These are phyloP conservation scores for Microplitis deprimator DNA, from an alignment of 2,888 invertebrate genomes.

Conservation along the genomic window DNA sequence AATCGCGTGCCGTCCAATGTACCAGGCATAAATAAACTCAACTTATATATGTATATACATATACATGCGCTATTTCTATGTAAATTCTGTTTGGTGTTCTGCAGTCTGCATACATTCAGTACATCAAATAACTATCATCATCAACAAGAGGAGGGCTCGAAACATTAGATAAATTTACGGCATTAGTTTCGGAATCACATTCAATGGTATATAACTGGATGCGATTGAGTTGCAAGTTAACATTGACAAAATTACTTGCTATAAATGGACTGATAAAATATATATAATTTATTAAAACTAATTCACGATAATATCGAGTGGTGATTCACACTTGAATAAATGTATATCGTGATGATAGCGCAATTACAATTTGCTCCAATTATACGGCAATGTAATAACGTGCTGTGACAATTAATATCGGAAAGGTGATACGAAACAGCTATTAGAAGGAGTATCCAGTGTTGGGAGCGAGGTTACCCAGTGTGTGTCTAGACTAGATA, in stretches of 20 bases:
- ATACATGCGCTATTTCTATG: conserved; percentile 52
- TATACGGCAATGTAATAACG: conserved; percentile 21
- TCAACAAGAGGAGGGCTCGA: background rate
- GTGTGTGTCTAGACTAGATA: conserved; percentile 48
- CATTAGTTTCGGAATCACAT: conserved; percentile 52
- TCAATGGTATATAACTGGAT: conserved; percentile 22
- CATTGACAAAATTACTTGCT: no score
- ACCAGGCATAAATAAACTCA: conserved; percentile 62
- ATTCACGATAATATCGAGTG: background rate
- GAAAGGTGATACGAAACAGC: conserved; percentile 12
- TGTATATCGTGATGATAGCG: background rate
- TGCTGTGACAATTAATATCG: conserved; percentile 27
- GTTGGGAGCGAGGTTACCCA: background rate
- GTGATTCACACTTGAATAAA: no score
- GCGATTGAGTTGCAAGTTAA: no score
- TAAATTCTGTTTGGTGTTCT: conserved; percentile 1
- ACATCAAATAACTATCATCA: conserved; percentile 8
- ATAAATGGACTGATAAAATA: no score
- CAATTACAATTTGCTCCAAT: conserved; percentile 16
- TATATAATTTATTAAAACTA: no score
- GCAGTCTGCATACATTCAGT: conserved; percentile 12
- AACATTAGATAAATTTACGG: conserved; percentile 52
- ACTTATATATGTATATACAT: conserved; percentile 62
- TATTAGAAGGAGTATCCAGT: conserved; percentile 6
- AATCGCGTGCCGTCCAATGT: conserved; percentile 59